These are phyloP conservation scores for Platypus cylindrus DNA, from an alignment of 2,888 invertebrate species.

Conservation along the genomic window DNA sequence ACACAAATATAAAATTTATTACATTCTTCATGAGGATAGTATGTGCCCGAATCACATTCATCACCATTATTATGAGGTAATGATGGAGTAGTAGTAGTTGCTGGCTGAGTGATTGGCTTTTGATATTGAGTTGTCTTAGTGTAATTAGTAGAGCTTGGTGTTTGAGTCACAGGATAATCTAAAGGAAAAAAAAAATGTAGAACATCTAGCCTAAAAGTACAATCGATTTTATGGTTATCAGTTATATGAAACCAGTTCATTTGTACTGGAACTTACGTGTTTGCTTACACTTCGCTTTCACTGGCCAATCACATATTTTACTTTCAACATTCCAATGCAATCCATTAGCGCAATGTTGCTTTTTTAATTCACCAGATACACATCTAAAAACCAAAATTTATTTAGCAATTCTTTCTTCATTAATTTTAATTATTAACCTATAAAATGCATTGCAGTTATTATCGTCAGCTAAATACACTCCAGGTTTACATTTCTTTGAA, in stretches of 20 bases:
- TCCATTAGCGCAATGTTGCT: conserved; percentile 66
- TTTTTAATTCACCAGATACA: conserved; percentile 54
- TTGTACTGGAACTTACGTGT: conserved; percentile 29
- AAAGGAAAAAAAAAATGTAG: conserved; percentile 1
- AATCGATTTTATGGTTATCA: no score
- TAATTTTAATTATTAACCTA: conserved; percentile 13
- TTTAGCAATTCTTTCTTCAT: neutral
- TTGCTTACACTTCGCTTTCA: conserved; percentile 51
- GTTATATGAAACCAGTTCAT: no score
- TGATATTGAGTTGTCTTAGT: conserved; percentile 10
- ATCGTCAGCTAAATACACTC: conserved; percentile 46
- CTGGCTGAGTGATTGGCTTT: conserved; percentile 4
- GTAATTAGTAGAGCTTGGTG: conserved; percentile 11
- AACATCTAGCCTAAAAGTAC: no score
- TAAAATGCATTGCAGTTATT: conserved; percentile 63
- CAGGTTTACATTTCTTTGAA: conserved; percentile 32
- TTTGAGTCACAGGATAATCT: conserved; percentile 14
- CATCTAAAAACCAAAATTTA: no score
- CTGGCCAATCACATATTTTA: conserved; percentile 71
- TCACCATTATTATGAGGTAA: neutral
- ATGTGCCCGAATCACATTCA: conserved; percentile 55
- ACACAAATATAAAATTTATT: conserved; percentile 67
- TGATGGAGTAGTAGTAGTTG: conserved; percentile 3
- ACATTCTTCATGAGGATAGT: conserved; percentile 62
- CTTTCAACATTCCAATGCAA: conserved; percentile 62